phyloP scores from a whole-genome alignment of 92 coral and sea anemone genomes.

The Umimayanthus kanabou region DNA sequence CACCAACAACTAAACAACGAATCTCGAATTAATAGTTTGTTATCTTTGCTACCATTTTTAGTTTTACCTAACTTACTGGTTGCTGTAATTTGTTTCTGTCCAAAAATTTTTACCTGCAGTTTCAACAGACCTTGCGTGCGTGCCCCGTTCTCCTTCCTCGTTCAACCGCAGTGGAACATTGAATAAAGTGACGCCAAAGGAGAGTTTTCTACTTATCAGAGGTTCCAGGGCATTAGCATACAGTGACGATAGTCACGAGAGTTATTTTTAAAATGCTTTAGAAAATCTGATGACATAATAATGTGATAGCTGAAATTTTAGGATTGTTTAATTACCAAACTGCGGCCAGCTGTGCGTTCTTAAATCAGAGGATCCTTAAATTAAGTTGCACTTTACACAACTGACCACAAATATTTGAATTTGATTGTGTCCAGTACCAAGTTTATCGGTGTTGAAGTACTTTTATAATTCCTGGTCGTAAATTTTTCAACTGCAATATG shows the following conservation, averaged over 20 bases:
- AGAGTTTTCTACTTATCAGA: no score
- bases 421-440: background rate
- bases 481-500: background rate
- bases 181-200: background rate
- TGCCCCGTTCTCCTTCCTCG: conserved; percentile 5
- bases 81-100: background rate
- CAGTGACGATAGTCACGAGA: background rate
- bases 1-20: no score
- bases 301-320: background rate
- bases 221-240: background rate
- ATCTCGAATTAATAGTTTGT: no score
- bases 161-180: background rate
- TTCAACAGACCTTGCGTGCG: background rate
- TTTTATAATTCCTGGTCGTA: background rate
- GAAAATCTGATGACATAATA: background rate
- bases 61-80: background rate
- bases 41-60: background rate
- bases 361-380: background rate
- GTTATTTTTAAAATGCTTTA: background rate
- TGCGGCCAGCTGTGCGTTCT: background rate
- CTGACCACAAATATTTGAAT: background rate
- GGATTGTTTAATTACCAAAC: background rate
- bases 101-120: background rate
- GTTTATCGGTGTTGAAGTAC: background rate
- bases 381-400: background rate